Base-by-base conservation (phyloP, 2,113 vertebrate species). In the Corythaixoides concolor region DNA sequence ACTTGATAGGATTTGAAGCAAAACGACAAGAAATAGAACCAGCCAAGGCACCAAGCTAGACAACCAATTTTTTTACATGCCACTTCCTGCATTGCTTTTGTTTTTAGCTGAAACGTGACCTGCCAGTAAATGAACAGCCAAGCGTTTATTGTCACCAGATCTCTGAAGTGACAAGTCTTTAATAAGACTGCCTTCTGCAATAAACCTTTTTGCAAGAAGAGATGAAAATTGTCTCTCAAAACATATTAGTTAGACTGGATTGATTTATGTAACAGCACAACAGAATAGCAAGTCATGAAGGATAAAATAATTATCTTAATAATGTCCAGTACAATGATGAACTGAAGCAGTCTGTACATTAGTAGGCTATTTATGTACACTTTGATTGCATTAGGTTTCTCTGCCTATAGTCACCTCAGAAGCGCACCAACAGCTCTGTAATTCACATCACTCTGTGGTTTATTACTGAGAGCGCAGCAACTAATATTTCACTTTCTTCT, bases 241-340 rank as follows among this genome's bases (percentile, higher is more conserved):
- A 52, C 21, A 15, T 39, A 79, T 88, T 77, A 90, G 76, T 79
- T 80, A 83, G 64, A 59, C 50, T 63, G n/a, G 70, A 93, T 12
- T 90, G 82, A 96, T 90, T 95, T 74, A 90, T 79, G 62, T 49
- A 94, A 77, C 41, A 88, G 72, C 52, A 69, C 49, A 82, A 53
- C 1, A 74, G 50, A 86, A 77, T 11, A 89, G 52, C 7, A 7
- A 92, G 73, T 94, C 77, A 81, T 59, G 85, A 88, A 93, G 66
- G 64, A 96, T 87, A 95, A 91, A 93, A 93, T 93, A 95, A 95
- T 95, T 90, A 83, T 41, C 78, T 90, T 92, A 91, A 95, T 95
- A 85, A 93, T 24, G 62, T 92, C 91, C 95, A 94, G 58, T 76
- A 26, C 39, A 82, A 63, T 37, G 66, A 92, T 28, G 76, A 90